Evolutionary conservation across 2,113 vertebrate genomes (phyloP).

Genomic region (Brachypteracias leptosomus): DNA sequence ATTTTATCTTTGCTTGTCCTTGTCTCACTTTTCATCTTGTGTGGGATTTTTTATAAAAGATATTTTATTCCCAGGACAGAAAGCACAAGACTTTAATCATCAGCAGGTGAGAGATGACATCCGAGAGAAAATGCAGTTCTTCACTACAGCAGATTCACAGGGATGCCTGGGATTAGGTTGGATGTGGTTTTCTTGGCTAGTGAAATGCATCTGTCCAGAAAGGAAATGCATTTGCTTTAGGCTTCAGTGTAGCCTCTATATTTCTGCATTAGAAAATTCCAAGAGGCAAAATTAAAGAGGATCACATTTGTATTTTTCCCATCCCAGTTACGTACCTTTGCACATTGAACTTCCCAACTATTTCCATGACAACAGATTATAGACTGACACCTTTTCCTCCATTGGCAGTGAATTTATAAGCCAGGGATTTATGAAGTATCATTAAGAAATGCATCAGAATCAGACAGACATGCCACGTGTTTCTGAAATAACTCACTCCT

Average conservation of each 20-base stretch:
- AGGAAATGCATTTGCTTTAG: background rate
- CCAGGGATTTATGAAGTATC: constrained; percentile 52
- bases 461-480: background rate
- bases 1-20: background rate
- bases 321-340: background rate
- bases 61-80: background rate
- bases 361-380: constrained; percentile 70
- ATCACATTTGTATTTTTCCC: background rate
- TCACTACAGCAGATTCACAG: background rate
- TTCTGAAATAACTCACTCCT: constrained; percentile 54
- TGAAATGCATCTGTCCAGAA: background rate
- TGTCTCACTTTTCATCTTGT: constrained; percentile 16
- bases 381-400: constrained; percentile 47
- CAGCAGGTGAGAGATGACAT: background rate
- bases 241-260: background rate
- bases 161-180: background rate
- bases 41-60: background rate
- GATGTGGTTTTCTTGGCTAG: background rate
- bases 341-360: constrained; percentile 23
- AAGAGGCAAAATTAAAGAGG: background rate
- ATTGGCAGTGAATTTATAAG: constrained; percentile 58
- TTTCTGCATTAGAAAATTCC: background rate
- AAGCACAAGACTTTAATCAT: background rate
- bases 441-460: constrained; percentile 52
- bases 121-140: background rate